phyloP scores from a whole-genome alignment of 2,797 vertebrate species.

The Nothura maculosa region DNA sequence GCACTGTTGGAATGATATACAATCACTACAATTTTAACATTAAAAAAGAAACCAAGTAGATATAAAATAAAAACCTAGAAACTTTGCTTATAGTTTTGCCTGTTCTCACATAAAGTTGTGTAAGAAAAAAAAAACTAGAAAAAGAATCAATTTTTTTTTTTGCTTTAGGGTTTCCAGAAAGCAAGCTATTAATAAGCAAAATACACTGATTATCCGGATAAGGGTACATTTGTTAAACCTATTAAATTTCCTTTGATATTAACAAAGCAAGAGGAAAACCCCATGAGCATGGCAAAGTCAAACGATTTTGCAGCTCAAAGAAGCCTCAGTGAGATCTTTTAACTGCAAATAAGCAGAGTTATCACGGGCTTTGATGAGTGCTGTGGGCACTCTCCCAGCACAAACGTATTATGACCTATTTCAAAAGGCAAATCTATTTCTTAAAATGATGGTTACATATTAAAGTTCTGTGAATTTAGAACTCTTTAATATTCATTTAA shows the following conservation, averaged over 20 bases:
- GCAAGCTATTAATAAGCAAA: background rate
- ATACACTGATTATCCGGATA: background rate
- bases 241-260: conserved; percentile 15
- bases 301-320: background rate
- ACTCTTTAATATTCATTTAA: background rate
- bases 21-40: background rate
- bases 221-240: conserved; percentile 7
- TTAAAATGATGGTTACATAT: background rate
- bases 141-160: background rate
- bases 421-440: background rate
- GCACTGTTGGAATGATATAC: background rate
- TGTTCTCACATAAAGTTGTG: background rate
- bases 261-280: conserved; percentile 5
- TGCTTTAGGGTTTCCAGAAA: background rate
- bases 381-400: background rate
- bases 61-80: background rate
- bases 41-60: conserved; percentile 3
- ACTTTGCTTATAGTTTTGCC: background rate
- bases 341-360: background rate
- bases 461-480: background rate
- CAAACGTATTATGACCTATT: background rate
- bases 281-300: background rate
- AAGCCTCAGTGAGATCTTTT: conserved; percentile 18
- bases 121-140: background rate
- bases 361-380: background rate